phyloP scores from a whole-genome alignment of 2,888 invertebrate species.

The Lutraria lutraria region DNA sequence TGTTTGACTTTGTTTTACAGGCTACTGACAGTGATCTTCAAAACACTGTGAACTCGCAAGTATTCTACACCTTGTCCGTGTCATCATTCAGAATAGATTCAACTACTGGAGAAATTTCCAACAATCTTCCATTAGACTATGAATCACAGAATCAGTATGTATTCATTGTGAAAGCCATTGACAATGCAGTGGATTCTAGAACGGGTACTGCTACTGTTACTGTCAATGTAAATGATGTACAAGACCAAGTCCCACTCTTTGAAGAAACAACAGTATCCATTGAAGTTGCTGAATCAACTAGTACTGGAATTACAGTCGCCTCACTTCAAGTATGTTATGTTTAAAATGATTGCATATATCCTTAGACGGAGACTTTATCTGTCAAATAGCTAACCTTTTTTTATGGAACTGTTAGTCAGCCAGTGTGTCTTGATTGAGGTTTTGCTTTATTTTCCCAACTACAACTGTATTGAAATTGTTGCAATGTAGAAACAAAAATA shows the following conservation, averaged over 20 bases:
- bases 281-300: conserved; percentile 72
- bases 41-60: conserved; percentile 68
- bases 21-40: conserved; percentile 72
- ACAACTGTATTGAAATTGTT: too few species aligned
- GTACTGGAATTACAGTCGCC: conserved; percentile 59
- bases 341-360: too few species aligned
- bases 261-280: conserved; percentile 72
- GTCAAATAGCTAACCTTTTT: too few species aligned
- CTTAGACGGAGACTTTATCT: too few species aligned
- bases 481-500: too few species aligned
- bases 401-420: too few species aligned
- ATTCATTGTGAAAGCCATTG: conserved; percentile 75
- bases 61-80: conserved; percentile 66
- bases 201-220: conserved; percentile 78
- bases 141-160: conserved; percentile 69
- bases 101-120: conserved; percentile 76
- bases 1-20: conserved; percentile 42
- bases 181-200: conserved; percentile 70
- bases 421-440: too few species aligned
- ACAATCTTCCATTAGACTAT: conserved; percentile 73
- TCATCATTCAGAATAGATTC: conserved; percentile 75
- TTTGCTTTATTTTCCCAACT: too few species aligned
- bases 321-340: conserved; percentile 66
- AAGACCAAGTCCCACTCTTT: conserved; percentile 83
- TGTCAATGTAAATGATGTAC: conserved; percentile 79